Evolutionary conservation across 2,797 vertebrate genomes (phyloP).

Genomic region (Hippopotamyrus pictus): DNA sequence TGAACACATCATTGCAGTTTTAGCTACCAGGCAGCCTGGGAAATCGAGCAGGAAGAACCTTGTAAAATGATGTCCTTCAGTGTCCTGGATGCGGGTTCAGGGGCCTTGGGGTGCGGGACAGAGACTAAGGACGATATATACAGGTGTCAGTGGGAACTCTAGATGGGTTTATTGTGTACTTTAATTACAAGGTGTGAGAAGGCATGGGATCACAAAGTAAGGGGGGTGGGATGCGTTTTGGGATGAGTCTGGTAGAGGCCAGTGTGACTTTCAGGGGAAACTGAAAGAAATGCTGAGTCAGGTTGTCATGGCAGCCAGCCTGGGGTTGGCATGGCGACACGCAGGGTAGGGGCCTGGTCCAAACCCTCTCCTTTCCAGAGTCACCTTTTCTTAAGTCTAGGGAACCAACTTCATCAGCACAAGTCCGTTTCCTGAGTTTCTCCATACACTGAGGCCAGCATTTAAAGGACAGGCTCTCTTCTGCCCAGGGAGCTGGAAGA

Average conservation of each 20-base stretch:
- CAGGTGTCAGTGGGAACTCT: background rate
- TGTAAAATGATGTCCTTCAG: background rate
- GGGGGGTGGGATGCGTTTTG: background rate
- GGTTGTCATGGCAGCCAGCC: background rate
- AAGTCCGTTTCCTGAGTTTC: background rate
- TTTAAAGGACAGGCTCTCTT: background rate
- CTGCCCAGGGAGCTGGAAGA: background rate
- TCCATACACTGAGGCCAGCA: background rate
- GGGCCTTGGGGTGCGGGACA: background rate
- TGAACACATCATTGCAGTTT: background rate
- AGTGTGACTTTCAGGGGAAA: background rate
- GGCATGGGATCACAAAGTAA: background rate
- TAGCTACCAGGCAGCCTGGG: background rate
- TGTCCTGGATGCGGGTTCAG: background rate
- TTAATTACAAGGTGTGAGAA: conserved; percentile 1
- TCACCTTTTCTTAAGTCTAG: background rate
- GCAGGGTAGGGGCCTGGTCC: background rate
- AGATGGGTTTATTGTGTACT: background rate
- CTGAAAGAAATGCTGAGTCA: background rate
- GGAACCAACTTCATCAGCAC: background rate
- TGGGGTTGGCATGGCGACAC: background rate
- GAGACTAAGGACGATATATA: background rate
- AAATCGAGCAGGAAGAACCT: background rate
- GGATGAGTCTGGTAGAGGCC: background rate
- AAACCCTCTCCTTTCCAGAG: background rate